Evolutionary conservation across 2,113 vertebrate genomes (phyloP).

Genomic region (Lophius piscatorius): DNA sequence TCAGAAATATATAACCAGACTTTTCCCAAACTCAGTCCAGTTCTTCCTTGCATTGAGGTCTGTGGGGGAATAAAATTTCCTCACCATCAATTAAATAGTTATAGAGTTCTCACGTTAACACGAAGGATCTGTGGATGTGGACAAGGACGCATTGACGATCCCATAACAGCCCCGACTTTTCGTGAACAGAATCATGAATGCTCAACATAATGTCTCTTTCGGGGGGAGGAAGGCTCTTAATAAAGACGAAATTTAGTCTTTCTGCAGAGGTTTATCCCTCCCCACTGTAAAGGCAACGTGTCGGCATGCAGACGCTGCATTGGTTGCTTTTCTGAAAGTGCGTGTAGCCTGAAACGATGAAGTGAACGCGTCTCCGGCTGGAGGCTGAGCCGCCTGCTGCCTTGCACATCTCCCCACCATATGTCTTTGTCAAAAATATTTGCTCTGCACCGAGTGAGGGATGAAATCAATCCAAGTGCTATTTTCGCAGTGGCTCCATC

Average conservation of each 20-base stretch:
- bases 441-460: slow-evolving; percentile 57
- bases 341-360: slow-evolving; percentile 64
- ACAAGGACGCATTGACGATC: too few relatives aligned
- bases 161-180: too few relatives aligned
- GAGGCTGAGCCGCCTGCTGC: slow-evolving; percentile 63
- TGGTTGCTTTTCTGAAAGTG: slow-evolving; percentile 46
- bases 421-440: slow-evolving; percentile 77
- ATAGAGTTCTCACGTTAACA: too few relatives aligned
- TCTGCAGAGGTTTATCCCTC: slow-evolving; percentile 35
- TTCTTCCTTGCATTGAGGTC: too few relatives aligned
- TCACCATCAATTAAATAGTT: too few relatives aligned
- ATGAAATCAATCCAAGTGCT: slow-evolving; percentile 72
- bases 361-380: slow-evolving; percentile 57
- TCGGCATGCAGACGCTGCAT: slow-evolving; percentile 41
- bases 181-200: too few relatives aligned
- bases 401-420: slow-evolving; percentile 64
- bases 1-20: too few relatives aligned
- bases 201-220: too few relatives aligned
- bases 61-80: too few relatives aligned
- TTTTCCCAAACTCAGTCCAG: too few relatives aligned
- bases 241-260: too few relatives aligned
- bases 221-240: slow-evolving; percentile 19
- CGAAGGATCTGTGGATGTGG: too few relatives aligned
- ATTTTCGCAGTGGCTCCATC: slow-evolving; percentile 55
- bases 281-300: slow-evolving; percentile 20